These are phyloP conservation scores for Cariama cristata DNA, from an alignment of 2,113 vertebrate species.

Conservation along the genomic window DNA sequence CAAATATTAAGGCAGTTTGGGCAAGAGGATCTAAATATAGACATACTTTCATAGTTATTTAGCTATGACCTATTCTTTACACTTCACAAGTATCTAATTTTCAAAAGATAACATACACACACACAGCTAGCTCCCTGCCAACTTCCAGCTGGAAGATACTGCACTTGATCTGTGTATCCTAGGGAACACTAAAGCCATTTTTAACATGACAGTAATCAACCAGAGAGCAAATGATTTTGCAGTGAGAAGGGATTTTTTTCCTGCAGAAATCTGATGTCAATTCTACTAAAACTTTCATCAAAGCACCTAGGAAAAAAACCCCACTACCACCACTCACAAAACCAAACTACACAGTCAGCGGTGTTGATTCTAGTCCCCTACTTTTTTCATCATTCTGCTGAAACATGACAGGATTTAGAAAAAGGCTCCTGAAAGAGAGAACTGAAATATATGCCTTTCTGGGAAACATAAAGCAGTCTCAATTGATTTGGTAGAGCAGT, in stretches of 20 bases:
- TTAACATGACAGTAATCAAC: background rate
- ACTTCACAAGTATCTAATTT: background rate
- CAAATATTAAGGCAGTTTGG: background rate
- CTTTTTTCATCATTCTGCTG: background rate
- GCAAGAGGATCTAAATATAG: background rate
- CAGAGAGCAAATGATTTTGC: background rate
- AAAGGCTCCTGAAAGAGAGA: background rate
- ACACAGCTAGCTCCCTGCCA: background rate
- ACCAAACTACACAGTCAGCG: background rate
- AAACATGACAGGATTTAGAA: background rate
- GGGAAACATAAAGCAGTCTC: background rate
- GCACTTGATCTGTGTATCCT: background rate
- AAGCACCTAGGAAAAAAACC: background rate
- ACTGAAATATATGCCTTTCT: background rate
- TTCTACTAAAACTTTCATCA: background rate
- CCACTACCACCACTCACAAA: background rate
- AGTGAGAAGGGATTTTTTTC: background rate
- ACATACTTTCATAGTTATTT: background rate
- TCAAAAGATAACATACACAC: background rate
- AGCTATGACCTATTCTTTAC: background rate
- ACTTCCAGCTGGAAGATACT: background rate
- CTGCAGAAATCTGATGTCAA: background rate
- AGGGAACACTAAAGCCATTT: background rate
- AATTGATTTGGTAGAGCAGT: background rate
- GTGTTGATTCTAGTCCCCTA: background rate